Base-by-base conservation (phyloP, 2,113 vertebrate species). In the Lontra canadensis region DNA sequence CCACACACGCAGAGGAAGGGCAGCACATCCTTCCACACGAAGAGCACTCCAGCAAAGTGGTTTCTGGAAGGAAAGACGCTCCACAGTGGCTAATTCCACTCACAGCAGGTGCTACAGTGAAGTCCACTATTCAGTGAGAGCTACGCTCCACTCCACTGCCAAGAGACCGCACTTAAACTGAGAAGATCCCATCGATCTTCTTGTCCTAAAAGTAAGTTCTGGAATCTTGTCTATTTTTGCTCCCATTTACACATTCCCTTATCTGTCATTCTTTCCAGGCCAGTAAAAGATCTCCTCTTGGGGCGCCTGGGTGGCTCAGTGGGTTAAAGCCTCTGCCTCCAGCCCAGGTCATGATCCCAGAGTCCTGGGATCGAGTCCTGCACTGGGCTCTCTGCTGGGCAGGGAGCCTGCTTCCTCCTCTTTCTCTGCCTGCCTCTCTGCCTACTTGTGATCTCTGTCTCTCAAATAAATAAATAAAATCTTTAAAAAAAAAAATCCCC, bases 31-130 rank as follows among this genome's bases (percentile, higher is more conserved):
- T 88, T 55, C 89, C 1, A 4, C 42, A 7, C 10, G 34, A 69
- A 97, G 52, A 79, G 92, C 81, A 9, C 97, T 97, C 88, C 42
- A 81, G 74, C 17, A 5, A 87, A 94, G 90, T 94, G 74, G 89
- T 23, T 85, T 80, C 82, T 3, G 13, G 57, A 42, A 44, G 71
- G 44, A 93, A 79, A 44, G 76, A 67, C 92, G 25, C 44, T 21
- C 49, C 18, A 8, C 0, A 9, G 71, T 44, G 57, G 49, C 67
- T 79, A 29, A 86, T 31, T 61, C 73, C 78, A 52, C 93, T 91
- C 88, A 21, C 78, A 76, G 85, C 96, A 86, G 91, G 90, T 88
- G 86, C 47, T 73, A 25, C 25, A 25, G 80, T 6, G 67, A 83
- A 57, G 57, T 42, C 67, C 36, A 93, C 74, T 49, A 36, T 44